phyloP scores from a whole-genome alignment of 2,797 vertebrate genomes.

The Perodicticus potto region DNA sequence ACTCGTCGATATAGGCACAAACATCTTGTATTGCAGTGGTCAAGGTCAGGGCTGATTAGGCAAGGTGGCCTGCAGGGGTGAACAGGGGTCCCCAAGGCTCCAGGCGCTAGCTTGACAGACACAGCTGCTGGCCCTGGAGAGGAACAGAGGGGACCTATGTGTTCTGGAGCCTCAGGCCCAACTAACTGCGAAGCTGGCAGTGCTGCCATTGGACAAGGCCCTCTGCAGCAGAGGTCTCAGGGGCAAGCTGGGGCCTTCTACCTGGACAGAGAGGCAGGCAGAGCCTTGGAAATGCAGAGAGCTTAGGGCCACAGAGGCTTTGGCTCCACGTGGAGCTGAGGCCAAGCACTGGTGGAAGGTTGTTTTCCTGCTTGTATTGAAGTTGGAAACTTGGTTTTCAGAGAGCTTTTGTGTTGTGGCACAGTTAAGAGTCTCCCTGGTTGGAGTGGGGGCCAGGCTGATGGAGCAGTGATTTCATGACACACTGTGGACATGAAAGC shows the following conservation, averaged over 20 bases:
- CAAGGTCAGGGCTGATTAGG: accelerated
- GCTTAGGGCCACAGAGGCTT: accelerated
- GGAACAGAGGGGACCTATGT: too few relatives aligned
- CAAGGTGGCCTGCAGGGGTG: background rate
- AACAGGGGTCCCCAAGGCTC: too few relatives aligned
- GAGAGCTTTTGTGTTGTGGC: accelerated
- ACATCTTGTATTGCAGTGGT: background rate
- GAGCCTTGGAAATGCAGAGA: too few relatives aligned
- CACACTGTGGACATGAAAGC: background rate
- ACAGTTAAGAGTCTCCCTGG: background rate
- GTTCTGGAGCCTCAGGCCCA: background rate
- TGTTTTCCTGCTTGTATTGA: background rate
- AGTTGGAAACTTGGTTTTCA: background rate
- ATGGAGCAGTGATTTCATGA: accelerated
- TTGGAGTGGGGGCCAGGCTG: accelerated
- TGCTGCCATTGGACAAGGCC: background rate
- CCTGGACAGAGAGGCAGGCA: background rate
- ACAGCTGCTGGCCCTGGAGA: background rate
- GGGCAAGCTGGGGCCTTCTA: background rate
- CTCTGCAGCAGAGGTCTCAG: background rate
- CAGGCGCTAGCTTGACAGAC: background rate
- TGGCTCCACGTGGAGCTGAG: background rate
- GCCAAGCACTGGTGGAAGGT: too few relatives aligned
- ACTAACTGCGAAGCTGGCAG: background rate
- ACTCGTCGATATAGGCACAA: too few relatives aligned